A percentile compares a stretch with the other conserved stretches of the same genome.
Conservation (phyloP, 2,888 invertebrate genomes). For the Agrochola litura region DNA sequence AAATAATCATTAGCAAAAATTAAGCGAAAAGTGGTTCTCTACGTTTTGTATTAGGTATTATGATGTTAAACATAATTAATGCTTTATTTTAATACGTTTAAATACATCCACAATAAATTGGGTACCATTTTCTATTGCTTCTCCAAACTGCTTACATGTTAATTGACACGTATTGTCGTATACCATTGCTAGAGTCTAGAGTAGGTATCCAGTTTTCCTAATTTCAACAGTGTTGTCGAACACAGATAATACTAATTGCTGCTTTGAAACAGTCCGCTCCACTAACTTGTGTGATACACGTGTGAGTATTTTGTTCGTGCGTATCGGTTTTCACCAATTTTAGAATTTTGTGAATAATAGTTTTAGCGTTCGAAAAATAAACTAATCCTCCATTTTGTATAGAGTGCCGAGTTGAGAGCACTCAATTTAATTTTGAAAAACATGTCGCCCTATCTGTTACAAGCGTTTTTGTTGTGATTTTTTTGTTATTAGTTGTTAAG, state of each 20-base stretch:
- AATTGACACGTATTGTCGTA: background rate
- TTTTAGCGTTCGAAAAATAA: background rate
- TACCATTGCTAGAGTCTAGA: background rate
- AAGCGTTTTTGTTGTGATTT: background rate
- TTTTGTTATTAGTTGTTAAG: no score
- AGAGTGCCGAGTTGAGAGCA: background rate
- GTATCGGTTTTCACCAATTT: background rate
- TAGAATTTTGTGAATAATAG: conserved; percentile 1
- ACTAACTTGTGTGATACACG: conserved; percentile 17
- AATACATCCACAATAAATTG: no score
- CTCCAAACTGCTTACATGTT: background rate
- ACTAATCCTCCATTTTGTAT: background rate
- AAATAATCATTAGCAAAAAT: background rate
- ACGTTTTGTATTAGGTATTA: background rate
- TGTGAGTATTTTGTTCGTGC: conserved; percentile 18
- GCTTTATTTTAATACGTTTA: background rate
- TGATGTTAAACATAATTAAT: background rate
- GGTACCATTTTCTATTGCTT: background rate
- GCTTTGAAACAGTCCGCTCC: conserved; percentile 13
- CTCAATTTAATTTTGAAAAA: background rate
- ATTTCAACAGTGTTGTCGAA: conserved; percentile 19
- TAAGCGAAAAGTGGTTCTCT: conserved; percentile 3
- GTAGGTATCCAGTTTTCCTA: conserved; percentile 17
- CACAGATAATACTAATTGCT: conserved; percentile 34
- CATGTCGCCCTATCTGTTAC: background rate